A percentile compares a stretch with the other conserved stretches of the same genome.
Evolutionary conservation across 2,888 invertebrate species (phyloP).

Genomic region (Epirrhoe alternata): DNA sequence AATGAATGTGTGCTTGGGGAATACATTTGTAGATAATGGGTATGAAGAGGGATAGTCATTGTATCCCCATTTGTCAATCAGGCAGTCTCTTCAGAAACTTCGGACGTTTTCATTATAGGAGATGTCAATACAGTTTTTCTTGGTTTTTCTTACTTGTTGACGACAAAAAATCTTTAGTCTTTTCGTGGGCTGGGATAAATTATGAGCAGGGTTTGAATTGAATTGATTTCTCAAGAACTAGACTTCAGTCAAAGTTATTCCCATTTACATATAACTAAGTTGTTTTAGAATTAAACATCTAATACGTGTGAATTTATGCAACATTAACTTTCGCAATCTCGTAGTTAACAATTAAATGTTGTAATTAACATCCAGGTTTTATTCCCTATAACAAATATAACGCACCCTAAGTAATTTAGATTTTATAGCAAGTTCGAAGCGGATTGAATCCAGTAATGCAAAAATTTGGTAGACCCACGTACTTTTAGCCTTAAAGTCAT

Average conservation of each 20-base stretch:
- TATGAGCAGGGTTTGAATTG: neutral
- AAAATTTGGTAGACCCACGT: slow-evolving; percentile 34
- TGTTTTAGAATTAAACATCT: slow-evolving; percentile 10
- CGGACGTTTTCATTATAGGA: slow-evolving; percentile 28
- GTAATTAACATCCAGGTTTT: slow-evolving; percentile 46
- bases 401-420: slow-evolving; percentile 30
- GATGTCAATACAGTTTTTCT: slow-evolving; percentile 25
- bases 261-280: neutral
- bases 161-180: neutral
- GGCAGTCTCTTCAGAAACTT: slow-evolving; percentile 28
- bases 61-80: slow-evolving; percentile 41
- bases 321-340: slow-evolving; percentile 47
- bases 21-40: slow-evolving; percentile 36
- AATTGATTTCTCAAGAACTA: neutral
- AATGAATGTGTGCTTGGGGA: slow-evolving; percentile 36
- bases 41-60: slow-evolving; percentile 35
- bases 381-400: slow-evolving; percentile 36
- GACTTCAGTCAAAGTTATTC: no score
- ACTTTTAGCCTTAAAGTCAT: slow-evolving; percentile 31
- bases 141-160: slow-evolving; percentile 10
- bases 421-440: slow-evolving; percentile 30
- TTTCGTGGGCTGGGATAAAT: neutral
- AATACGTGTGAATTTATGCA: slow-evolving; percentile 33
- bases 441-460: slow-evolving; percentile 33
- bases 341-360: slow-evolving; percentile 43